Percentiles rank a stretch among this genome's conserved stretches.
Conservation (phyloP, 2,113 vertebrate genomes). For the Poicephalus gulielmi region DNA sequence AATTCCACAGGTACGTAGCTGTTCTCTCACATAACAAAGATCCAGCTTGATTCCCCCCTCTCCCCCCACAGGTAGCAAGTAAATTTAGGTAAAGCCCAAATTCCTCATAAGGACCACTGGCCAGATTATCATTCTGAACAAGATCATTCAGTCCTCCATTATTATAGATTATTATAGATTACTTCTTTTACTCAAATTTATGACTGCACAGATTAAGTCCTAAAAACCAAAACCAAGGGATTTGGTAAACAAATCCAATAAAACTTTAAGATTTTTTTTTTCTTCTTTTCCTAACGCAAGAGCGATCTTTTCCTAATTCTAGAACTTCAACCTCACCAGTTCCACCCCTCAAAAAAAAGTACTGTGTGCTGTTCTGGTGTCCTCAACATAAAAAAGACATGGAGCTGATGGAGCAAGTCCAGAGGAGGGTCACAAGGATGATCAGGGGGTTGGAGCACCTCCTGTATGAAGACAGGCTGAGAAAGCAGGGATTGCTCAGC, state of each 20-base stretch:
- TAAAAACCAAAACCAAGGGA: neutral
- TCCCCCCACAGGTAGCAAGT: neutral
- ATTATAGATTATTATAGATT: accelerated
- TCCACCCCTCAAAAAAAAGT: accelerated
- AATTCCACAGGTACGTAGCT: too few relatives aligned
- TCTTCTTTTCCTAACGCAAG: neutral
- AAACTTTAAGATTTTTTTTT: neutral
- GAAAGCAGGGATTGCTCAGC: neutral
- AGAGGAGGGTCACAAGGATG: neutral
- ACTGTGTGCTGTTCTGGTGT: neutral
- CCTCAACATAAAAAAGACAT: neutral
- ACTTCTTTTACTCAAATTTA: neutral
- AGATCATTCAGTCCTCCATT: neutral
- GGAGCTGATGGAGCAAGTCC: neutral
- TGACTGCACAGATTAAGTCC: neutral
- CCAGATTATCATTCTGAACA: neutral
- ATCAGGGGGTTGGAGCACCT: neutral
- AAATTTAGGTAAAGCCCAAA: neutral
- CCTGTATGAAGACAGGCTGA: neutral
- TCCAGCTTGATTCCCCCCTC: neutral
- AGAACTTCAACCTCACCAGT: neutral
- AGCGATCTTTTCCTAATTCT: neutral
- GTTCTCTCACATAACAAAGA: accelerated
- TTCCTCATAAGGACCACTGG: neutral
- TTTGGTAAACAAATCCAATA: neutral